Base-by-base conservation (phyloP, 2,888 invertebrate genomes). In the Chesias legatella region DNA sequence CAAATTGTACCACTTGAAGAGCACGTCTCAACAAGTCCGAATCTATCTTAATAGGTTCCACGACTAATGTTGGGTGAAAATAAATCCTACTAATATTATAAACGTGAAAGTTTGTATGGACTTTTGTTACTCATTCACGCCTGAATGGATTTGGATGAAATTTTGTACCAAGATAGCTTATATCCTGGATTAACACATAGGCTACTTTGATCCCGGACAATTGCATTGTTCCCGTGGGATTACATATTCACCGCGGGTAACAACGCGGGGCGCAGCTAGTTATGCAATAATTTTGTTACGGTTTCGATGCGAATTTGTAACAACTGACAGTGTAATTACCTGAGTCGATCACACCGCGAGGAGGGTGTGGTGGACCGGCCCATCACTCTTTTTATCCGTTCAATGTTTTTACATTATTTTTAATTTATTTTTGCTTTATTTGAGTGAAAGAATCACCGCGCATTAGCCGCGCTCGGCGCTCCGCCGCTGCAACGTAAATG, bases 361-460 rank as follows among this genome's bases (percentile, higher is more conserved):
- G 70, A 70, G 79, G 79, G 82, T 73, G 83, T 77, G 80, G 73
- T 74, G 69, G 69, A 56, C 64, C 79, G 51, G 59, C 75, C 79
- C 85, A 83, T 81, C 78, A 69, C 68, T 75, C 72, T 77, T 78
- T 79, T 75, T 74, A 57, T 71, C 67, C 73, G 73, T 75, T 76
- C 76, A 75, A 68, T 79, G 74, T 82, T 85, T 81, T 82, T 79
- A 73, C 78, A 61, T 75, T 76, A 77, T 76, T 82, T 78, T 79
- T 71, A 78, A 76, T 79, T 76, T 77, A 73, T 78, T 83, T 80
- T 80, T 74, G 71, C 65, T 78, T 81, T 79, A 73, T 80, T 80
- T 75, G 68, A 78, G 72, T 73, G 74, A 73, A 79, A 75, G 73
- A 69, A 73, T 77, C 73, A 54, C 61, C 60, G 72, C 62, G 71